Evolutionary conservation across 1,140 invertebrate species (phyloP).

Genomic region (Macrobrachium rosenbergii): DNA sequence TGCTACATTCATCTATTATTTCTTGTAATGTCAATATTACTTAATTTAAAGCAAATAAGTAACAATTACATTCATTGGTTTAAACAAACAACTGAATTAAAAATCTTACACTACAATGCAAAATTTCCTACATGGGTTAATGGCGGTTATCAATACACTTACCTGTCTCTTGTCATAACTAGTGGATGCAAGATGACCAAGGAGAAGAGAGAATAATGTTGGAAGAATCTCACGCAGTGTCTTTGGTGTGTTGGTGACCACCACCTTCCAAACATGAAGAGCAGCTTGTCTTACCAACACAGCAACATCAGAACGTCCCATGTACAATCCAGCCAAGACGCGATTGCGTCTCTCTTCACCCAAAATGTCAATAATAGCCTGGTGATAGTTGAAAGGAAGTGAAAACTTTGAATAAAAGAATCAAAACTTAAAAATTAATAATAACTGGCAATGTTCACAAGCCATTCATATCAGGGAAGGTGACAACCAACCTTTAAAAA

Average conservation of each 20-base stretch:
- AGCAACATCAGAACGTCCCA: slow-evolving; percentile 97
- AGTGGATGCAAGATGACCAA: slow-evolving; percentile 94
- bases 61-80: no score
- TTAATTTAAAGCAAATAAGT: no score
- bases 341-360: slow-evolving; percentile 91
- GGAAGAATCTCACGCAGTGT: slow-evolving; percentile 97
- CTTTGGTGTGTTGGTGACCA: slow-evolving; percentile 96
- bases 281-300: slow-evolving; percentile 97
- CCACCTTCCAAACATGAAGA: slow-evolving; percentile 97
- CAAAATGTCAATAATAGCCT: slow-evolving; percentile 88
- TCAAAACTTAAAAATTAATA: no score
- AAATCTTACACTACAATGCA: not conserved
- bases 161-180: slow-evolving; percentile 95
- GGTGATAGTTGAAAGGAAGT: slow-evolving; percentile 65
- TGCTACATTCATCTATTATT: no score
- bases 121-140: slow-evolving; percentile 19
- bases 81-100: no score
- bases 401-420: not conserved
- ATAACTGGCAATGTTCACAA: not conserved
- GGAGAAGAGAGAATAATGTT: slow-evolving; percentile 90
- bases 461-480: not conserved
- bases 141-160: slow-evolving; percentile 33
- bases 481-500: not conserved
- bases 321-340: slow-evolving; percentile 95
- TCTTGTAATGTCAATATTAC: no score